phyloP scores from a whole-genome alignment of 1,140 invertebrate genomes.

The Archivesica marissinica region DNA sequence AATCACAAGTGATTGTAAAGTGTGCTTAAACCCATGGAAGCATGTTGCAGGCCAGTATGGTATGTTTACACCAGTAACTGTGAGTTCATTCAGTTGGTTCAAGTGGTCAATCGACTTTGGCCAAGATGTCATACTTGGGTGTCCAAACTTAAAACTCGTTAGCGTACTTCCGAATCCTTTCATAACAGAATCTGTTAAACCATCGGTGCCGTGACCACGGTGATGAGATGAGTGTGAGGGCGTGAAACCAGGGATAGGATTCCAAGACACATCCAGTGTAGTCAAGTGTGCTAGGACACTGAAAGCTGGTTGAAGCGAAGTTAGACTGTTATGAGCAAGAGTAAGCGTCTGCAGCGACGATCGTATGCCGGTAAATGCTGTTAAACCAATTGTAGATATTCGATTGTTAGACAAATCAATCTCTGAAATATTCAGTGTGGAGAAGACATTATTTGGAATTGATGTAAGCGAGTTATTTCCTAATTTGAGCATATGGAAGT shows the following conservation, averaged over 20 bases:
- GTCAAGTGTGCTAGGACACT: not conserved
- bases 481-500: not conserved
- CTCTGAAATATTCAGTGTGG: not conserved
- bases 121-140: constrained; percentile 10
- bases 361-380: not conserved
- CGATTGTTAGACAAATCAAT: constrained; percentile 36
- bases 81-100: constrained; percentile 28
- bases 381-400: not conserved
- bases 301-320: not conserved
- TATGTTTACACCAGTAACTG: constrained; percentile 19
- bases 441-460: constrained; percentile 16
- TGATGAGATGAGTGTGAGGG: not conserved
- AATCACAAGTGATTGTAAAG: constrained; percentile 27
- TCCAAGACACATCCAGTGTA: constrained; percentile 34
- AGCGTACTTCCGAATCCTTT: constrained; percentile 8
- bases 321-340: constrained; percentile 32
- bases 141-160: constrained; percentile 43
- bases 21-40: constrained; percentile 60
- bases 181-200: constrained; percentile 40
- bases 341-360: not conserved
- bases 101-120: constrained; percentile 37
- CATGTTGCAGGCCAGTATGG: constrained; percentile 9
- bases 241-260: constrained; percentile 34
- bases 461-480: constrained; percentile 11
- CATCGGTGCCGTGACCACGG: constrained; percentile 23